Conservation (phyloP, 2,888 invertebrate genomes). For the Drosophila greeni region DNA sequence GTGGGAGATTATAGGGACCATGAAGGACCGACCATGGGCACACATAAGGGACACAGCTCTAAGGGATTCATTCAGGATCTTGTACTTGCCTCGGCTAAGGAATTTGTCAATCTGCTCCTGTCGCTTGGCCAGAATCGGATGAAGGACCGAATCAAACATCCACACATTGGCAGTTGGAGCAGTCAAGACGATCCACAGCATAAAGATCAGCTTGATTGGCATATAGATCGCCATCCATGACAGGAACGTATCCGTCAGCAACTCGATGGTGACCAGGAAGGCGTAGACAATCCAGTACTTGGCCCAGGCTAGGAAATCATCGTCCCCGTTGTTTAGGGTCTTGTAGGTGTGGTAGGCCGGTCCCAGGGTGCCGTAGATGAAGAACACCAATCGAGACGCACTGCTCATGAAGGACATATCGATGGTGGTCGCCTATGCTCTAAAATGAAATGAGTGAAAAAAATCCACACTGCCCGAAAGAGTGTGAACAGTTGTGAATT, state of each 20-base stretch:
- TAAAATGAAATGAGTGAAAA: background rate
- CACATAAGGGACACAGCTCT: background rate
- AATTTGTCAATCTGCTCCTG: slow-evolving; percentile 51
- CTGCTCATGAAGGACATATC: slow-evolving; percentile 45
- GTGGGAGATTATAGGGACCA: slow-evolving; percentile 14
- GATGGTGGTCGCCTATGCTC: background rate
- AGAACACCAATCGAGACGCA: slow-evolving; percentile 46
- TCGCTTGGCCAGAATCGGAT: slow-evolving; percentile 44
- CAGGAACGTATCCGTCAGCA: slow-evolving; percentile 94
- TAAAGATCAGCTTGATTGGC: slow-evolving; percentile 50
- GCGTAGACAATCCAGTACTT: slow-evolving; percentile 83
- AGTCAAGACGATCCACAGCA: slow-evolving; percentile 49
- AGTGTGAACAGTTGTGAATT: background rate
- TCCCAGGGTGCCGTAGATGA: slow-evolving; percentile 49
- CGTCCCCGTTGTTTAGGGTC: slow-evolving; percentile 26
- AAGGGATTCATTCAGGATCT: slow-evolving; percentile 35
- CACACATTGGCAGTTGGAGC: slow-evolving; percentile 62
- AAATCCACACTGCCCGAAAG: background rate
- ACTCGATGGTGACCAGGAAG: slow-evolving; percentile 94
- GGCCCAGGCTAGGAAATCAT: slow-evolving; percentile 45
- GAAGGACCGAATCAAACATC: slow-evolving; percentile 52
- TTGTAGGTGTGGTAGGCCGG: slow-evolving; percentile 55
- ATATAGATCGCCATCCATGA: slow-evolving; percentile 92
- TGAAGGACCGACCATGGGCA: background rate
- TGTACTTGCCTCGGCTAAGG: slow-evolving; percentile 42